Base-by-base conservation (phyloP, 1,140 invertebrate genomes). In the Drosophila ogumai region DNA sequence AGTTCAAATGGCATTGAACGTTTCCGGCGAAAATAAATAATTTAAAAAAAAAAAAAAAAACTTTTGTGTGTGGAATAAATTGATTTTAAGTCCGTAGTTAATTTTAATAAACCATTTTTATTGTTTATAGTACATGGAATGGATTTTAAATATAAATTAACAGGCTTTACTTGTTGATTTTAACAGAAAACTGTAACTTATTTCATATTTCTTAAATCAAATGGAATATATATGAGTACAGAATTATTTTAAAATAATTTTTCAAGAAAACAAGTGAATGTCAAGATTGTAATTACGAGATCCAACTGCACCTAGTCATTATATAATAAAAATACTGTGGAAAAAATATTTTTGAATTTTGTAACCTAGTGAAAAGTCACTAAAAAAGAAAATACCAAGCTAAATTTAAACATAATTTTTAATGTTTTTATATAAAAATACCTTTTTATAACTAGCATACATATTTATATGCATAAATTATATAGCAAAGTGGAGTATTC, bases 391-490 rank as follows among this genome's bases (percentile, higher is more conserved):
- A 64, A 64, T 52, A 58, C 41, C 15, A 66, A 58, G 34, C 44
- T 41, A 72, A 61, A 67, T 69, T 63, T 82, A 57, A 75, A 55
- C 55, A 87, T 79, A 75, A 68, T 79, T 79, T 87, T 66, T 79
- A 87, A 69, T 78, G 60, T 65, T 88, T 86, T 82, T 86, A 46
- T 76, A 79, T 88, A 88, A 54, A 54, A 54, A 73, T 66, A 87
- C 59, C 69, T 82, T 88, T 71, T 87, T 80, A 82, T 77, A 81
- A 61, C 63, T 54, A 34, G 57, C 65, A 31, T 56, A 68, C 55
- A 73, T 59, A 60, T 19, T 52, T 65, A 43, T 66, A 36, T 60
- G 47, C 32, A 54, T 36, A 22, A 54, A 59, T 57, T 63, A 56
- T 69, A 64, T 55, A 69, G 38, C 55, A 47, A 54, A 32, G 22